These are phyloP conservation scores for Andricus quercusramuli DNA, from an alignment of 2,888 invertebrate genomes.

Conservation along the genomic window DNA sequence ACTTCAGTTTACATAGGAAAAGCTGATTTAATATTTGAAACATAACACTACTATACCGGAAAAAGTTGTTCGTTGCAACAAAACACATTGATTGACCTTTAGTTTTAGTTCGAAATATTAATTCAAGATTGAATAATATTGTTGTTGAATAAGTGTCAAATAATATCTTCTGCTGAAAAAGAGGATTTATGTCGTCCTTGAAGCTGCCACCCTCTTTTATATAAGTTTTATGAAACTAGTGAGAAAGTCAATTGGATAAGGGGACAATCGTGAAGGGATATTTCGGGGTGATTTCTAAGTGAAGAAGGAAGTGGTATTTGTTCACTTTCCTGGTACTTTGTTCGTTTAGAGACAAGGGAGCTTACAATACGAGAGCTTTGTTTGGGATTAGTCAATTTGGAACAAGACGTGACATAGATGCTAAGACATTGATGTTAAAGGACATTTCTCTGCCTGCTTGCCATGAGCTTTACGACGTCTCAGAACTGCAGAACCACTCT, in stretches of 20 bases:
- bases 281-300: background rate
- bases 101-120: too few species aligned
- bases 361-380: conserved; percentile 16
- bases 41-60: too few species aligned
- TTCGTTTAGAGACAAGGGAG: conserved; percentile 15
- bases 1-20: too few species aligned
- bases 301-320: background rate
- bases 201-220: background rate
- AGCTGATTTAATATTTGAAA: too few species aligned
- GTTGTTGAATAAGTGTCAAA: too few species aligned
- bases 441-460: conserved; percentile 5
- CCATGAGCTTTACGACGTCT: background rate
- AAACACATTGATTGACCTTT: too few species aligned
- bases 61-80: too few species aligned
- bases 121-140: too few species aligned
- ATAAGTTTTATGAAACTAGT: background rate
- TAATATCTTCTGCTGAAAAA: background rate
- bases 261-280: background rate
- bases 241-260: background rate
- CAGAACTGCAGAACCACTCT: background rate
- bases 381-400: conserved; percentile 32
- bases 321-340: background rate
- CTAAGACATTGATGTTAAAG: conserved; percentile 13
- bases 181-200: background rate
- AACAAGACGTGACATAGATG: conserved; percentile 28